These are phyloP conservation scores for Melanotus villosus DNA, from an alignment of 2,888 invertebrate genomes.

Conservation along the genomic window DNA sequence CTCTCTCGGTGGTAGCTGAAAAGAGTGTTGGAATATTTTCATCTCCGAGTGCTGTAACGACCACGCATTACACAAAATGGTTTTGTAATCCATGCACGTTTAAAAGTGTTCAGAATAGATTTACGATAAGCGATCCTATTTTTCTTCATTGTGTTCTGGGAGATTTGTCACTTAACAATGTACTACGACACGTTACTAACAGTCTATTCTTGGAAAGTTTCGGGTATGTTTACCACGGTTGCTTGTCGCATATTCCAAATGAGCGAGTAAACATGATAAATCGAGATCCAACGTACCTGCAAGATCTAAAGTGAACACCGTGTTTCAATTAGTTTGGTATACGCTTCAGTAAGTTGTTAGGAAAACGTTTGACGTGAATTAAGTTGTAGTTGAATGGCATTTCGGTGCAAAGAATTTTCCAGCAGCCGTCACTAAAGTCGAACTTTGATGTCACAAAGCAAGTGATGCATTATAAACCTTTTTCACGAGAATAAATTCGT, in stretches of 20 bases:
- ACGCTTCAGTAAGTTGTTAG: conserved; percentile 20
- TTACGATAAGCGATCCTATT: neutral
- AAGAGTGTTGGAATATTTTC: no score
- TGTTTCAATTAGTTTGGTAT: conserved; percentile 21
- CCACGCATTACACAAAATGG: no score
- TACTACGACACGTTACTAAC: no score
- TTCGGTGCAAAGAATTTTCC: conserved; percentile 9
- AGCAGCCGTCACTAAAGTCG: neutral
- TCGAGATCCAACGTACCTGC: conserved; percentile 22
- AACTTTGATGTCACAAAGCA: neutral
- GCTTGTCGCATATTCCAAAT: conserved; percentile 26
- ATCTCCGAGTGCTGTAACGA: no score
- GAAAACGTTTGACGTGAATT: conserved; percentile 31
- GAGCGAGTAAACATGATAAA: conserved; percentile 28
- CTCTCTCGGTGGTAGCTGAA: no score
- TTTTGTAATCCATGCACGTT: neutral
- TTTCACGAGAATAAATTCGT: conserved; percentile 7
- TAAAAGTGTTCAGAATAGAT: neutral
- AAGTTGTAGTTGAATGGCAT: conserved; percentile 22
- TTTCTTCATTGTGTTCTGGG: no score
- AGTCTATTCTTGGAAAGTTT: no score
- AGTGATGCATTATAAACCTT: conserved; percentile 8
- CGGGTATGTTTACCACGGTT: neutral
- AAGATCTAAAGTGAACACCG: conserved; percentile 19
- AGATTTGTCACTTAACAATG: no score